Conservation (phyloP, 2,888 invertebrate genomes). For the Pyrochroa serraticornis region DNA sequence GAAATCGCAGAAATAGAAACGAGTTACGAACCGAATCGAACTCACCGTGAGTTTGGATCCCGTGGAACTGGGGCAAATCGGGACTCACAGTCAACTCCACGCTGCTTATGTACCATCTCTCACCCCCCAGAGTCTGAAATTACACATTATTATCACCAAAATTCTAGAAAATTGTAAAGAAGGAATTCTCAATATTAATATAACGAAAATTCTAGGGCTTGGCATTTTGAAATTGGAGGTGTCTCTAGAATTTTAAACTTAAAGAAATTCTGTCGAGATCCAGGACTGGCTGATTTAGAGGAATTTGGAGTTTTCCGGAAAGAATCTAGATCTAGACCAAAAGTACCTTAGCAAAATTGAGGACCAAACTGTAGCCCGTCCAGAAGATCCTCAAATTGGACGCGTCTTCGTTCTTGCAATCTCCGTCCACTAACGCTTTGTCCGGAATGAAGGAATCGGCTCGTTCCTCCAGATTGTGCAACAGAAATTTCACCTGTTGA, state of each 20-base stretch:
- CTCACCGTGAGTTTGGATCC: slow-evolving; percentile 51
- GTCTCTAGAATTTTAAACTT: no score
- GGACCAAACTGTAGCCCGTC: slow-evolving; percentile 75
- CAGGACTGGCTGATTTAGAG: no score
- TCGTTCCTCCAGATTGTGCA: slow-evolving; percentile 55
- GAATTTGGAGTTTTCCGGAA: no score
- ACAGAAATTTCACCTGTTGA: slow-evolving; percentile 51
- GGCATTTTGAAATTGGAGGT: no score
- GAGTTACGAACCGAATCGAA: slow-evolving; percentile 41
- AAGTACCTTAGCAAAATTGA: slow-evolving; percentile 79
- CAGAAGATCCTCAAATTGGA: slow-evolving; percentile 76
- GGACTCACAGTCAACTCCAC: slow-evolving; percentile 76
- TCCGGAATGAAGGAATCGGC: slow-evolving; percentile 79
- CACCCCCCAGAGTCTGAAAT: slow-evolving; percentile 82
- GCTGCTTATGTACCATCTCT: slow-evolving; percentile 85
- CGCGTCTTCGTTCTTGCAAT: slow-evolving; percentile 76
- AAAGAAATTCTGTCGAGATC: no score
- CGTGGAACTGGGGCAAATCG: slow-evolving; percentile 50
- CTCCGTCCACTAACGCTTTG: slow-evolving; percentile 71
- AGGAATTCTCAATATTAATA: no score
- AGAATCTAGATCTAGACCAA: no score
- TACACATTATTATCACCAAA: background rate
- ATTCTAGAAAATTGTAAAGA: no score
- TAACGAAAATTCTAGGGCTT: no score
- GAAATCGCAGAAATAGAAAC: slow-evolving; percentile 8